Evolutionary conservation across 2,113 vertebrate genomes (phyloP).

Genomic region (Mesoclemmys tuberculata): DNA sequence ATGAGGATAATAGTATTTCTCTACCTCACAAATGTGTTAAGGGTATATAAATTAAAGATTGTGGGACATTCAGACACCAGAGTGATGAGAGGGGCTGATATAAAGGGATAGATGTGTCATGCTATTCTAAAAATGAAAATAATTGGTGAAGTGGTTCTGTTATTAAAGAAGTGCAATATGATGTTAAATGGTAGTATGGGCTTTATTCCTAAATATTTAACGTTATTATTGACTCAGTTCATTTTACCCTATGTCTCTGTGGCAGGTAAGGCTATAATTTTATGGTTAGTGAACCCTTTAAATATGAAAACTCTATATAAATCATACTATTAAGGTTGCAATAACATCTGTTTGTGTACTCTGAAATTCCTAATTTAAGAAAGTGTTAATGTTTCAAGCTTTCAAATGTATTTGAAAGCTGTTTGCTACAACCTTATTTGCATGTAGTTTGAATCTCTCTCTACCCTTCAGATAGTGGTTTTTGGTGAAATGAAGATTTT

Average conservation of each 20-base stretch:
- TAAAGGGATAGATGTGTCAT: neutral
- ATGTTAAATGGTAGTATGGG: neutral
- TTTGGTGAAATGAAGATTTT: constrained; percentile 51
- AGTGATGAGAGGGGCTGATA: neutral
- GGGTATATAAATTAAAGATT: neutral
- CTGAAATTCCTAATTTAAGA: constrained; percentile 35
- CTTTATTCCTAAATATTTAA: neutral
- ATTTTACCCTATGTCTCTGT: neutral
- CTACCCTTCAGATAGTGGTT: constrained; percentile 66
- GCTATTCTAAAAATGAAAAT: neutral
- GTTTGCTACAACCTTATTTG: constrained; percentile 41
- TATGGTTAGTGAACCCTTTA: neutral
- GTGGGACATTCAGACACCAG: neutral
- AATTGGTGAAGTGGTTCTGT: neutral
- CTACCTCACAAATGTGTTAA: neutral
- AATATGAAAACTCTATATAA: constrained; percentile 27
- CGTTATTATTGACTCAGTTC: neutral
- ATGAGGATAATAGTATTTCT: neutral
- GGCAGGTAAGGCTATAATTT: neutral
- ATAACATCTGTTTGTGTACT: constrained; percentile 18
- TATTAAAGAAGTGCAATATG: neutral
- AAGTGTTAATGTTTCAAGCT: constrained; percentile 48
- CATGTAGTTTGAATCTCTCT: constrained; percentile 59
- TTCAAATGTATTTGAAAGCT: constrained; percentile 68
- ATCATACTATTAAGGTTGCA: neutral